Evolutionary conservation across 2,113 vertebrate genomes (phyloP).

Genomic region (Tetrao urogallus): DNA sequence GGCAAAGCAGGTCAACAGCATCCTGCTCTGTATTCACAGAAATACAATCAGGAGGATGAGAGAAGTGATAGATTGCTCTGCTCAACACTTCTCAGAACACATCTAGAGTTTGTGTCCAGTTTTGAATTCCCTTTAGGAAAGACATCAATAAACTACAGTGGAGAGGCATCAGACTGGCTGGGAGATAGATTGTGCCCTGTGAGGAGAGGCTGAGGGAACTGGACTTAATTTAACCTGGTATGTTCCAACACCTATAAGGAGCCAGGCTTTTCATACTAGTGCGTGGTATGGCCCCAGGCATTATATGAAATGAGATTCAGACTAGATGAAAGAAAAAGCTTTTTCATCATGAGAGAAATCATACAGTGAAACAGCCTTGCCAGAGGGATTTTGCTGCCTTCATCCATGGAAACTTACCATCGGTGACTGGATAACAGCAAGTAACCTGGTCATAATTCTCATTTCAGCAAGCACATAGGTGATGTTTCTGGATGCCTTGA

Average conservation of each 20-base stretch:
- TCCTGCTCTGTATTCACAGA: background rate
- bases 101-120: background rate
- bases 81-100: background rate
- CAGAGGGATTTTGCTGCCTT: background rate
- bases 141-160: background rate
- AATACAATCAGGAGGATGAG: background rate
- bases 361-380: background rate
- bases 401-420: background rate
- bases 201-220: background rate
- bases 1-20: background rate
- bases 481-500: background rate
- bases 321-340: background rate
- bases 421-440: background rate
- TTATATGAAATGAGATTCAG: background rate
- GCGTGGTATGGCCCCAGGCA: background rate
- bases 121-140: background rate
- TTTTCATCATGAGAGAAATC: background rate
- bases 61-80: background rate
- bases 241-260: background rate
- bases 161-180: background rate
- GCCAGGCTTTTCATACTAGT: background rate
- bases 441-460: background rate
- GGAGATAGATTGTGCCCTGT: background rate
- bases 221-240: background rate
- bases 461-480: background rate